A percentile compares a stretch with the other conserved stretches of the same genome.
Evolutionary conservation across 1,140 invertebrate species (phyloP).

Genomic region (Diabrotica undecimpunctata): DNA sequence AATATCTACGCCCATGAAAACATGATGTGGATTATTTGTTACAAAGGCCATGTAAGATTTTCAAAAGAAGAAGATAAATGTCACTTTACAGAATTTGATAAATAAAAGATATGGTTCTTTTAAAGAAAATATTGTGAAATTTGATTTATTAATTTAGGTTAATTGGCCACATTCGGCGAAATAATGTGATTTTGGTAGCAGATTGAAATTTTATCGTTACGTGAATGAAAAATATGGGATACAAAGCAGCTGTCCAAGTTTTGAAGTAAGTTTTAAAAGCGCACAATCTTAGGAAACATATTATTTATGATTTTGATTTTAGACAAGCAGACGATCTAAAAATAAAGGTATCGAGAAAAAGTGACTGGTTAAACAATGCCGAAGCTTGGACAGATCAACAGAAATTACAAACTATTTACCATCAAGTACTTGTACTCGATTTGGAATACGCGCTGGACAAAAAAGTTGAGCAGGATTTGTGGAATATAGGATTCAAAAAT

Average conservation of each 20-base stretch:
- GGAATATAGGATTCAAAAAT: constrained; percentile 86
- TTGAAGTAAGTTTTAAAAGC: constrained; percentile 55
- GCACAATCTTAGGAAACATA: constrained; percentile 18
- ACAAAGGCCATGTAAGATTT: not conserved
- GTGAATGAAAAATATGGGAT: constrained; percentile 25
- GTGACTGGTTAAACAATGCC: constrained; percentile 59
- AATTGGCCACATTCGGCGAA: not conserved
- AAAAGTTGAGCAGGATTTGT: constrained; percentile 85
- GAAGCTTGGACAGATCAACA: constrained; percentile 61
- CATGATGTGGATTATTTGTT: no score
- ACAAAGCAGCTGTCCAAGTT: constrained; percentile 68
- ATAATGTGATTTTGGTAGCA: not conserved
- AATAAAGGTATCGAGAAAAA: constrained; percentile 61
- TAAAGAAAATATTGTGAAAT: not conserved
- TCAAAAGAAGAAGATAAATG: not conserved
- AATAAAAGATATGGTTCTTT: not conserved
- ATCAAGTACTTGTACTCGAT: constrained; percentile 74
- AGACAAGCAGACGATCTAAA: constrained; percentile 71
- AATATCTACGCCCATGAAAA: no score
- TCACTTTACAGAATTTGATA: not conserved
- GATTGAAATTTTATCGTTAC: not conserved
- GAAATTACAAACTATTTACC: constrained; percentile 71
- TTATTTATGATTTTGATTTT: constrained; percentile 26
- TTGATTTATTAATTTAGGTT: not conserved
- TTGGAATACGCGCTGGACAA: constrained; percentile 84